Evolutionary conservation across 2,888 invertebrate genomes (phyloP).

Genomic region (Operophtera brumata): DNA sequence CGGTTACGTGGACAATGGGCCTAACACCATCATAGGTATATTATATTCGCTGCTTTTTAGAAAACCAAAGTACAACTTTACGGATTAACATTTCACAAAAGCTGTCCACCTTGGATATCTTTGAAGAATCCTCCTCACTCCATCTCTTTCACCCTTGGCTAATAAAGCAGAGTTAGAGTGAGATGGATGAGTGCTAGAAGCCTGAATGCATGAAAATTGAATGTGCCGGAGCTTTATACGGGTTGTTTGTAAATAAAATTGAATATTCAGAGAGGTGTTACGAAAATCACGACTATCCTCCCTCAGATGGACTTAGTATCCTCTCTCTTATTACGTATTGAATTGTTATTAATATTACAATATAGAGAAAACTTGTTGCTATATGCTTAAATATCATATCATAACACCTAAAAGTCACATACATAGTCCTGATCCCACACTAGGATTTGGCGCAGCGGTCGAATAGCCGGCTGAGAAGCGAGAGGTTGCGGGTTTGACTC

Average conservation of each 20-base stretch:
- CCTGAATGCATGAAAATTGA: constrained; percentile 58
- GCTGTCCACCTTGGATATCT: constrained; percentile 48
- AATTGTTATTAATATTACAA: neutral
- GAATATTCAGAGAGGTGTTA: constrained; percentile 71
- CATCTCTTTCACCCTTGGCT: constrained; percentile 36
- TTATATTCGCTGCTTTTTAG: too few relatives aligned
- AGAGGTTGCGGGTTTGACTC: too few relatives aligned
- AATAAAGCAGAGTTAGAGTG: constrained; percentile 18
- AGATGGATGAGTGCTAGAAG: constrained; percentile 29
- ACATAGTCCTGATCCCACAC: too few relatives aligned
- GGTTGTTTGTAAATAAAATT: constrained; percentile 74
- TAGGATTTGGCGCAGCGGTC: too few relatives aligned
- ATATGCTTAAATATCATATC: too few relatives aligned
- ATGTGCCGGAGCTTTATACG: constrained; percentile 53
- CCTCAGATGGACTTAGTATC: constrained; percentile 48
- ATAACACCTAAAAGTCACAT: too few relatives aligned
- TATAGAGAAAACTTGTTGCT: too few relatives aligned
- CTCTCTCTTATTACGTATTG: constrained; percentile 31
- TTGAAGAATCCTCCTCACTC: constrained; percentile 45
- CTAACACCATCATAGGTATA: too few relatives aligned
- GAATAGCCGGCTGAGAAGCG: too few relatives aligned
- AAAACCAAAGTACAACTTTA: too few relatives aligned
- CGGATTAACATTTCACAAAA: constrained; percentile 54
- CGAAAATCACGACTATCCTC: constrained; percentile 68
- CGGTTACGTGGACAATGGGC: too few relatives aligned